These are phyloP conservation scores for Leuciscus idus DNA, from an alignment of 2,113 vertebrate genomes.

Conservation along the genomic window DNA sequence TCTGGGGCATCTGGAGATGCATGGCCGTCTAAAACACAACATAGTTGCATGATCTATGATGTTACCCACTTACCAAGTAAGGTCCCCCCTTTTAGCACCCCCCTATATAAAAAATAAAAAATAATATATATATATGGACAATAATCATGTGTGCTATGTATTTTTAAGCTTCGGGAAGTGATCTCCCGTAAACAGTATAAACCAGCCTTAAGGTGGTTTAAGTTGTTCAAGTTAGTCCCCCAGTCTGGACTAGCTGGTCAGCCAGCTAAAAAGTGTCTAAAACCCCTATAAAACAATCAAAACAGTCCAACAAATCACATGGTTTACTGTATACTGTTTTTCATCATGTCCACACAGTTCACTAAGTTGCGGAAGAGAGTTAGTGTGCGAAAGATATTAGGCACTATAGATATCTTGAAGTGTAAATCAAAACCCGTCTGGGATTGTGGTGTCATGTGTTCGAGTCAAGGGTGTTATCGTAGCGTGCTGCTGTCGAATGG, in stretches of 20 bases:
- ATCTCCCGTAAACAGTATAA: background rate
- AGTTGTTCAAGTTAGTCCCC: background rate
- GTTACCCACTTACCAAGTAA: slow-evolving; percentile 53
- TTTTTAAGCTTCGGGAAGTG: background rate
- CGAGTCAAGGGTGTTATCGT: slow-evolving; percentile 55
- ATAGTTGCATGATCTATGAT: slow-evolving; percentile 68
- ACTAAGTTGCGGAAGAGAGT: background rate
- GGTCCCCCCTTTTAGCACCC: background rate
- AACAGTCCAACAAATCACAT: background rate
- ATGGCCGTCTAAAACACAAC: slow-evolving; percentile 76
- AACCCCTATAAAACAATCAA: background rate
- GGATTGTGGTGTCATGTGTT: slow-evolving; percentile 43
- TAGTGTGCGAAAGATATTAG: slow-evolving; percentile 28
- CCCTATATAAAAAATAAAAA: too few relatives aligned
- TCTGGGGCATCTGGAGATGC: slow-evolving; percentile 85
- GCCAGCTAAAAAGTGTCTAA: background rate
- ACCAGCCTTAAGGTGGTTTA: background rate
- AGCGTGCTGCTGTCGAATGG: slow-evolving; percentile 59
- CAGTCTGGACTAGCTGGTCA: background rate
- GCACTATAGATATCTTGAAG: slow-evolving; percentile 25
- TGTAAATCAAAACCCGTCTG: slow-evolving; percentile 12
- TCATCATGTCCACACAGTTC: background rate
- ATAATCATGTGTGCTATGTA: too few relatives aligned
- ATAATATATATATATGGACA: too few relatives aligned
- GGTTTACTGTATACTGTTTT: background rate